Base-by-base conservation (phyloP, 2,888 invertebrate species). In the Drosophila cognata region DNA sequence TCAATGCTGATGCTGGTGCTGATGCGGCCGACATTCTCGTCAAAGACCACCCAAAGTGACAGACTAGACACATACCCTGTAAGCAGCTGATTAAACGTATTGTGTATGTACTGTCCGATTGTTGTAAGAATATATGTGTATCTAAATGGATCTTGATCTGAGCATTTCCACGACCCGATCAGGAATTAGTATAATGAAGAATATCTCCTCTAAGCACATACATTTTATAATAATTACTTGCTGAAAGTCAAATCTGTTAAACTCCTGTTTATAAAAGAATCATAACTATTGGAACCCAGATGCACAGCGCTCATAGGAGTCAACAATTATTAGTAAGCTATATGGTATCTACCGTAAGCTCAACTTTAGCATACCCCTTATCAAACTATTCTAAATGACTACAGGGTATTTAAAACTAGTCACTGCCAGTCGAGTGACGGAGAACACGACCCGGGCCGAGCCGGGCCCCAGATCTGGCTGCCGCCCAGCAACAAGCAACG, bases 401-500 rank as follows among this genome's bases (percentile, higher is more conserved):
- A 18, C 57, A 33, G 41, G 57, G 57, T 38, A 21, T 29, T 28
- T 16, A 60, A 77, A 81, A 82, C 74, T 82, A 78, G 84, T 83
- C 72, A 50, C 50, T 56, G 69, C 52, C 52, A 60, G 60, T 51
- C 35, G 46, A 66, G 66, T 60, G 68, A 71, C 68, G 63, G 71
- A 66, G 74, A 78, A 74, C 62, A 56, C 57, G 58, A 61, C 33
- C 62, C 64, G 59, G 48, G 53, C 55, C 36, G 41, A 50, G 25
- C 51, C 53, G 63, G 69, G 51, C 63, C 62, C 46, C 65, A 56
- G 68, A 62, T 70, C 71, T 73, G 80, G 71, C 84, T 88, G 81
- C 85, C 85, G 88, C 88, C 89, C 85, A 82, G 85, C 85, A 86
- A 86, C 86, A 84, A 43, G 29, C 56, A 43, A 43, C 57, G 57